These are phyloP conservation scores for Euleptes europaea DNA, from an alignment of 2,113 vertebrate genomes.

Conservation along the genomic window DNA sequence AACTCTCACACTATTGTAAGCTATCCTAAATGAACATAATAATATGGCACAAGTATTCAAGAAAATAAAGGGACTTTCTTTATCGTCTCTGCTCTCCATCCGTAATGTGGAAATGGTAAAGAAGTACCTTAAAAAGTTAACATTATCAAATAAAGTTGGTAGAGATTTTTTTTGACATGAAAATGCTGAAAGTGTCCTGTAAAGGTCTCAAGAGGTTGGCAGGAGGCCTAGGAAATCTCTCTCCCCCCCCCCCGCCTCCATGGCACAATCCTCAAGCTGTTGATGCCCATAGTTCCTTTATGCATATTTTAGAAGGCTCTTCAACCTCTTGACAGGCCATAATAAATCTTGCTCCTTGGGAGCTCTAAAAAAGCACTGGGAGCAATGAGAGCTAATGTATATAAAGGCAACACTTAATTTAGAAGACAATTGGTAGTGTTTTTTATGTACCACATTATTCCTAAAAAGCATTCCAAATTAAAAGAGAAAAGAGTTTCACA, in stretches of 20 bases:
- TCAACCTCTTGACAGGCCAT: slow-evolving; percentile 4
- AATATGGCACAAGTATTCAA: background rate
- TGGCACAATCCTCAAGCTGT: background rate
- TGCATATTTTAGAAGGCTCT: slow-evolving; percentile 6
- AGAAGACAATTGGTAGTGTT: background rate
- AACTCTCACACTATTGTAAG: background rate
- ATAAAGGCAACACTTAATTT: slow-evolving; percentile 31
- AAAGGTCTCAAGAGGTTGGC: background rate
- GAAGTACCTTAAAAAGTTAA: background rate
- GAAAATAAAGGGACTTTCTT: background rate
- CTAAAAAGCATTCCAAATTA: background rate
- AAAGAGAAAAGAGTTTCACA: slow-evolving; percentile 7
- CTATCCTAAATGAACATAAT: background rate
- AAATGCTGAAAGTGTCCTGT: background rate
- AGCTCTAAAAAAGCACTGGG: background rate
- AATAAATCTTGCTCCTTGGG: slow-evolving; percentile 14
- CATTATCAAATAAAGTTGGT: background rate
- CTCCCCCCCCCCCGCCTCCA: background rate
- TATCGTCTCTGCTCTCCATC: background rate
- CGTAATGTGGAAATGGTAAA: background rate
- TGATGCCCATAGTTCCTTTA: background rate
- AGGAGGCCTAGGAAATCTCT: background rate
- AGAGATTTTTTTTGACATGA: background rate
- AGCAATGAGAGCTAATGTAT: slow-evolving; percentile 29
- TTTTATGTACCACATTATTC: slow-evolving; percentile 34